Conservation (phyloP, 2,888 invertebrate species). For the Subacronicta megacephala region DNA sequence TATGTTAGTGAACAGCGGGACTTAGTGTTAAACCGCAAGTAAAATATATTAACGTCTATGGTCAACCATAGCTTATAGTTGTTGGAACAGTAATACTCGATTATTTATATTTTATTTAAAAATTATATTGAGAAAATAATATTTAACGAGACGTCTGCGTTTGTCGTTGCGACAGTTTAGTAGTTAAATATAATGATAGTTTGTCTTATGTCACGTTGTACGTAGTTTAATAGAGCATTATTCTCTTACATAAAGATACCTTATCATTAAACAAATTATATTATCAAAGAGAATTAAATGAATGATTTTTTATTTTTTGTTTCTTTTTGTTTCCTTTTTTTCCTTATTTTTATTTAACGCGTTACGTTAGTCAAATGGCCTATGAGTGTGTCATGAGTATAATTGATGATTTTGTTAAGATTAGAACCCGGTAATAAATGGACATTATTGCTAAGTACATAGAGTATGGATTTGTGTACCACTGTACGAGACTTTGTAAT, state of each 20-base stretch:
- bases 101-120: constrained; percentile 88
- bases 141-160: constrained; percentile 73
- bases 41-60: constrained; percentile 80
- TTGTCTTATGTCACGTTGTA: constrained; percentile 81
- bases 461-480: constrained; percentile 76
- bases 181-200: constrained; percentile 71
- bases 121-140: constrained; percentile 79
- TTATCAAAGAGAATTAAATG: constrained; percentile 87
- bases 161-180: constrained; percentile 82
- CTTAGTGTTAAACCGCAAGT: constrained; percentile 69
- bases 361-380: constrained; percentile 39
- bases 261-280: constrained; percentile 80
- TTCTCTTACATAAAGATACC: constrained; percentile 79
- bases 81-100: constrained; percentile 88
- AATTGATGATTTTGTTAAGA: constrained; percentile 23
- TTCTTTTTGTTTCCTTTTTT: constrained; percentile 66
- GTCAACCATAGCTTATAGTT: constrained; percentile 83
- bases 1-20: constrained; percentile 40
- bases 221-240: constrained; percentile 83
- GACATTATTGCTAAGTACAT: constrained; percentile 41
- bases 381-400: constrained; percentile 33
- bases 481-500: constrained; percentile 71
- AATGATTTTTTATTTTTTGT: constrained; percentile 79
- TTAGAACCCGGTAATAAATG: constrained; percentile 36
- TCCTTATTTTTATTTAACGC: constrained; percentile 53